Base-by-base conservation (phyloP, 2,113 vertebrate species). In the Python bivittatus region DNA sequence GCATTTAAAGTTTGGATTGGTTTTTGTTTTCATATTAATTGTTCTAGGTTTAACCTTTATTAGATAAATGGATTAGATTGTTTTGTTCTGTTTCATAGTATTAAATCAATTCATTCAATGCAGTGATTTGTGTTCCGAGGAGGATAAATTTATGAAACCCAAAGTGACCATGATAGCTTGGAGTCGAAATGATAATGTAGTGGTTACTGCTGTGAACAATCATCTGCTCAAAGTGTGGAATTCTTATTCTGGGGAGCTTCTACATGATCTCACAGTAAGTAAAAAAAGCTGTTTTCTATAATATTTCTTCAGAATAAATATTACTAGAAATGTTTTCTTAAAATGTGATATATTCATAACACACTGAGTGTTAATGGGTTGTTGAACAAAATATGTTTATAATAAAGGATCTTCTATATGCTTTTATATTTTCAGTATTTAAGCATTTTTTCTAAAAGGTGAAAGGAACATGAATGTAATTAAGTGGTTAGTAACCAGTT, bases 131-230 rank as follows among this genome's bases (percentile, higher is more conserved):
- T 93, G 92, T 96, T 98, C 95, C 29, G 98, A 98, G 93, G 98
- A 98, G 44, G 98, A 99, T 61, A 98, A 96, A 92, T 98, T 98
- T 96, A 98, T 99, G 97, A 99, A 99, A 96, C 98, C 99, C 92
- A 99, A 99, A 98, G 99, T 99, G 72, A 99, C 99, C 85, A 99
- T 99, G 99, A 99, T 99, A 91, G 98, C 99, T 54, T 99, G 99
- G 99, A 99, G 99, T 97, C 98, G 98, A 27, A 98, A 99, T 84
- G 99, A 99, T 96, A 98, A 97, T 95, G 97, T 98, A n/a, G 99
- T 99, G 52, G 98, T 99, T 94, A 99, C 99, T 5, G 99, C 99
- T 90, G 99, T 99, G 93, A 99, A 99, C 95, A 99, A 99, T 96
- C 98, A 99, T 96, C 98, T 99, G 91, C 98, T 99, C 92, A 99